Base-by-base conservation (phyloP, 2,797 vertebrate species). In the Lagocephalus sceleratus region DNA sequence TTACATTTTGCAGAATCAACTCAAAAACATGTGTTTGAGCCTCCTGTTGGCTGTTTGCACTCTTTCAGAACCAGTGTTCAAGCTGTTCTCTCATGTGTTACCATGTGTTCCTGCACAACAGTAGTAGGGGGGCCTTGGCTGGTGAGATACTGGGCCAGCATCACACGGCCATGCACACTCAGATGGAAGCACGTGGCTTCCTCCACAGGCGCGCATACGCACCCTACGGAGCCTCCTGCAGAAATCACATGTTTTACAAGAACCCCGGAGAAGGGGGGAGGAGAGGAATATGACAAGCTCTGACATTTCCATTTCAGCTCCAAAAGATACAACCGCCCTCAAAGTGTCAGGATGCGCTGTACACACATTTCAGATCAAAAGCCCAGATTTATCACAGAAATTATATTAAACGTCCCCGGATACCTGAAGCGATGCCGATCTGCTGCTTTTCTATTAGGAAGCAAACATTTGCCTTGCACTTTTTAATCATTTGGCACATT, bases 221-320 rank as follows among this genome's bases (percentile, higher is more conserved):
- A 23, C 44, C 29, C 61, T 57, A 47, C 54, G 23, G 17, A 17
- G 47, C 43, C 57, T 70, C 64, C 75, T 54, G 75, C 51, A 67
- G 63, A 81, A 80, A 78, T 85, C 71, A 66, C 79, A 83, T 83
- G 82, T 85, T 85, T 79, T 79, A 85, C 81, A 83, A 76, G 79
- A 64, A 75, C 77, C 80, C 77, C 1, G 29, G 73, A 78, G 77
- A 76, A 68, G 51, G 9, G 39, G 40, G 75, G 64, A 56, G 58
- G 73, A 61, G 52, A 78, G 69, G 64, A 47, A 54, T 60, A 64
- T 84, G 81, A 82, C 81, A 82, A 73, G 77, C 66, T 73, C 62
- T 83, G 85, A 85, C 79, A 82, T 83, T 86, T 86, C 80, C 74
- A 82, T 85, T 71, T 74, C 68, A 65, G 71, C 60, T 73, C 47